Base-by-base conservation (phyloP, 1,140 invertebrate genomes). In the Holotrichia oblita region DNA sequence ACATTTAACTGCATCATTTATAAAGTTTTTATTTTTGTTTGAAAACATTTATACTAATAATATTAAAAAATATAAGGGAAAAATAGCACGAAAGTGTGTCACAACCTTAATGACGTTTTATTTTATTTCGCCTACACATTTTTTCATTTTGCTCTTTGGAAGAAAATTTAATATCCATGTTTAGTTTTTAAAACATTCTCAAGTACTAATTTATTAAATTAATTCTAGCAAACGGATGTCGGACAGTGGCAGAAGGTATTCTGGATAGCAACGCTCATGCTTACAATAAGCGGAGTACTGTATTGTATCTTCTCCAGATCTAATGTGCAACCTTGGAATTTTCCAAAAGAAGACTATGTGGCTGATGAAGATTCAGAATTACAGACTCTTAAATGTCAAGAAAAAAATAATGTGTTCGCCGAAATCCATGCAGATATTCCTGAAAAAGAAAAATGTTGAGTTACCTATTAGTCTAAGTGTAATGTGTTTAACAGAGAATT, bases 181-280 rank as follows among this genome's bases (percentile, higher is more conserved):
- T 48, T 48, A 42, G 8, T 42, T 42, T 42, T 9, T 42, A 14
- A 55, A 14, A 55, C n/a, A 3, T 55, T 55, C 14, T 6, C 14
- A 6, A 17, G 0, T n/a, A n/a, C 12, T 17, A 2, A 34, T 17
- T 0, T 4, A 74, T 64, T 41, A 44, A 78, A 78, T 79, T n/a
- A 0, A 17, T 81, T 74, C 82, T 86, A 87, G 0, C 81, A 93
- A 92, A 91, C 93, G 92, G 92, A 91, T 0, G 88, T 91, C 34
- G 87, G 87, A 1, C 91, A 92, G 79, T 93, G 92, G 92, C 89
- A 91, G 80, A 86, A 91, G 79, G 91, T 93, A 0, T 93, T 91
- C 80, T 82, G 92, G 20, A 89, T 93, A 3, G 87, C 89, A 0
- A 87, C 90, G 3, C 81, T 80, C 0, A 90, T 91, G 85, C 81